A percentile compares a stretch with the other conserved stretches of the same genome.
These are phyloP conservation scores for Hylaeus anthracinus DNA, from an alignment of 1,140 invertebrate genomes.

Conservation along the genomic window DNA sequence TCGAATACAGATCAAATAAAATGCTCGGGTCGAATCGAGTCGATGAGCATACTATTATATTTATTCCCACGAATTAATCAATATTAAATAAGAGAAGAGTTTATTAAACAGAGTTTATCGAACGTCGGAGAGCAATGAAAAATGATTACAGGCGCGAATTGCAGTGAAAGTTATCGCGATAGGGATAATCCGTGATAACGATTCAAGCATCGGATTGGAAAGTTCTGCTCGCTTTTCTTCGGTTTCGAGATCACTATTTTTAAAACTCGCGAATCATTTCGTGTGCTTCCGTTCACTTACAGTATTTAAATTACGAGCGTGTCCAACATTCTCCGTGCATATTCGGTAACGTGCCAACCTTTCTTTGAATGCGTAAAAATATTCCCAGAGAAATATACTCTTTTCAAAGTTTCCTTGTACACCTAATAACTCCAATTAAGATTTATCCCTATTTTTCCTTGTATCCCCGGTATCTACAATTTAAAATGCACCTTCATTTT, in stretches of 20 bases:
- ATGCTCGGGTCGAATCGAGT: too few relatives aligned
- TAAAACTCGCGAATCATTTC: conserved; percentile 1
- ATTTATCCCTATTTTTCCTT: too few relatives aligned
- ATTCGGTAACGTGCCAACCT: neutral
- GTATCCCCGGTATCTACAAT: too few relatives aligned
- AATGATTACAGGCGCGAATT: neutral
- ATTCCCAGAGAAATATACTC: neutral
- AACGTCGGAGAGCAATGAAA: neutral
- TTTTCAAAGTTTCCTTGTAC: too few relatives aligned
- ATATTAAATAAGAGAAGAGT: neutral
- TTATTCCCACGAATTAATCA: too few relatives aligned
- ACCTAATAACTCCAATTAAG: too few relatives aligned
- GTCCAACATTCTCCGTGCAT: neutral
- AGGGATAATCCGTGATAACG: neutral
- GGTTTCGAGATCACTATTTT: conserved; percentile 20
- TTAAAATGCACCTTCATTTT: too few relatives aligned
- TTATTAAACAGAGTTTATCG: neutral
- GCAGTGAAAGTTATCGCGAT: neutral
- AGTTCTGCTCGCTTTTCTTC: conserved; percentile 29
- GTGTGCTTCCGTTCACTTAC: neutral
- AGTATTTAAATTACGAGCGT: neutral
- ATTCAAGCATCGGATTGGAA: neutral
- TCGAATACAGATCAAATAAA: too few relatives aligned
- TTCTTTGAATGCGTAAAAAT: neutral
- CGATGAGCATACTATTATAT: too few relatives aligned